Evolutionary conservation across 2,888 invertebrate genomes (phyloP).

Genomic region (Trissonchulus latispiculum): DNA sequence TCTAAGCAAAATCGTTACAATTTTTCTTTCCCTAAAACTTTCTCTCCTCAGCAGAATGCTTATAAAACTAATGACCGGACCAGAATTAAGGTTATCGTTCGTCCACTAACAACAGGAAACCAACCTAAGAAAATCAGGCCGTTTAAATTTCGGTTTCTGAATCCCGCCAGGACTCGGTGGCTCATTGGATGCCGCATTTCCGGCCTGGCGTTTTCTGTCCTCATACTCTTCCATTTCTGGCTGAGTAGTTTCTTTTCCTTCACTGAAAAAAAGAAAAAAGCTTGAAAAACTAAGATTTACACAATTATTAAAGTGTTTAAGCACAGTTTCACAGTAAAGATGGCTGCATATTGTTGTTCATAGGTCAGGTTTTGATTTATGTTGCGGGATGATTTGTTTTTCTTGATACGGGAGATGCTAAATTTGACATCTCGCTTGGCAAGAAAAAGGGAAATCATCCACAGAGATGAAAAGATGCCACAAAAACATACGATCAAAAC

Average conservation of each 20-base stretch:
- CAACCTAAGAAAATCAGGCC: slow-evolving; percentile 41
- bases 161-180: neutral
- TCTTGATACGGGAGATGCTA: too few relatives aligned
- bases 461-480: too few relatives aligned
- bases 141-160: slow-evolving; percentile 40
- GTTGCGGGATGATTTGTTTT: too few relatives aligned
- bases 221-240: neutral
- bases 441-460: too few relatives aligned
- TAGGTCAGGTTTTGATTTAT: too few relatives aligned
- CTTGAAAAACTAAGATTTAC: neutral
- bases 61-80: neutral
- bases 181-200: neutral
- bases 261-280: neutral
- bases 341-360: too few relatives aligned
- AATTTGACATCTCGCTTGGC: too few relatives aligned
- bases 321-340: too few relatives aligned
- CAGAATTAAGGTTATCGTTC: neutral
- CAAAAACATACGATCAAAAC: too few relatives aligned
- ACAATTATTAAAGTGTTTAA: neutral
- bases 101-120: neutral
- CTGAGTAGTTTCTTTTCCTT: neutral
- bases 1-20: too few relatives aligned
- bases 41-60: too few relatives aligned
- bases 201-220: neutral
- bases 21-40: too few relatives aligned